phyloP scores from a whole-genome alignment of 2,888 invertebrate species.

The Pseudococcus viburni region DNA sequence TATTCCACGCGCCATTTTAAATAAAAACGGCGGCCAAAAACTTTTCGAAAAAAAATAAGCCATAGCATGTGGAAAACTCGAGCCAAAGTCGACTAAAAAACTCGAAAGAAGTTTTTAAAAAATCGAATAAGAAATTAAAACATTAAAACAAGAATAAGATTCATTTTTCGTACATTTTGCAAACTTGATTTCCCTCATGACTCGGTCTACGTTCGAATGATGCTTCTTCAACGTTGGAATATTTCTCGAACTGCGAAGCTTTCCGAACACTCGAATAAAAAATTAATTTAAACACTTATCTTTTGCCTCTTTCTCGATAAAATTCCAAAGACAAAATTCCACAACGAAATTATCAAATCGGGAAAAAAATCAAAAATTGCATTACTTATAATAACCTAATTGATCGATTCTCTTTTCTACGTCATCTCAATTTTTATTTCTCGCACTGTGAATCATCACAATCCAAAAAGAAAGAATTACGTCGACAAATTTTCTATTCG shows the following conservation, averaged over 20 bases:
- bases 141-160: neutral
- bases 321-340: neutral
- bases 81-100: neutral
- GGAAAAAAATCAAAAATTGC: neutral
- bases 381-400: neutral
- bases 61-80: neutral
- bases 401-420: neutral
- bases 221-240: neutral
- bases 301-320: neutral
- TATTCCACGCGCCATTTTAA: neutral
- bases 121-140: neutral
- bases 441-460: neutral
- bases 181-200: neutral
- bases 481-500: conserved; percentile 34
- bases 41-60: no score
- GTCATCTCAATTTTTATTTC: neutral
- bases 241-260: neutral
- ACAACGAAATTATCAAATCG: neutral
- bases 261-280: neutral
- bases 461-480: neutral
- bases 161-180: neutral
- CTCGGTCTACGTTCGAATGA: neutral
- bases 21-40: neutral
- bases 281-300: neutral
- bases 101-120: neutral